Evolutionary conservation across 2,888 invertebrate species (phyloP).

Genomic region (Lissocephala sabroskyi): DNA sequence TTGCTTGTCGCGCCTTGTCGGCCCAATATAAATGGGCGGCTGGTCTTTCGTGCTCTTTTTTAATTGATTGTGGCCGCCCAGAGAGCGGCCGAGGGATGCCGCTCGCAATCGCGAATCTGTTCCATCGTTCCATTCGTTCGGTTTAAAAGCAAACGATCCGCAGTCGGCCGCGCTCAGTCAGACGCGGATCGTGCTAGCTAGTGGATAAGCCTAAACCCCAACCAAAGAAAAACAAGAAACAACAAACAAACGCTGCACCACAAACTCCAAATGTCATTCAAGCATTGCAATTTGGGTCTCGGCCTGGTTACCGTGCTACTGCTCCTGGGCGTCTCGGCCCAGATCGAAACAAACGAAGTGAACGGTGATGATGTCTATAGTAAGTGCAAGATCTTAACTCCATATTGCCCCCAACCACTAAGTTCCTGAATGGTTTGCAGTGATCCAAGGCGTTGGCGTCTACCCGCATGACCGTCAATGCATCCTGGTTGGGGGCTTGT

Average conservation of each 20-base stretch:
- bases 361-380: slow-evolving; percentile 47
- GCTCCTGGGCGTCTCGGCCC: slow-evolving; percentile 41
- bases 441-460: slow-evolving; percentile 66
- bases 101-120: slow-evolving; percentile 22
- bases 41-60: slow-evolving; percentile 59
- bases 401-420: too few relatives aligned
- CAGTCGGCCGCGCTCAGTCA: slow-evolving; percentile 47
- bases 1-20: slow-evolving; percentile 1
- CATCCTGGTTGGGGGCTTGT: slow-evolving; percentile 67
- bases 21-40: too few relatives aligned
- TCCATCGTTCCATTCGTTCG: slow-evolving; percentile 20
- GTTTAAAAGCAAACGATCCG: slow-evolving; percentile 53
- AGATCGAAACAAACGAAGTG: slow-evolving; percentile 65
- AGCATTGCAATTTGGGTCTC: slow-evolving; percentile 27
- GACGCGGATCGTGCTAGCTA: slow-evolving; percentile 35
- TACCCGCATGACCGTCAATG: slow-evolving; percentile 67
- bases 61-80: slow-evolving; percentile 24
- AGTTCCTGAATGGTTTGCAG: too few relatives aligned
- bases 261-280: slow-evolving; percentile 35
- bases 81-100: background rate
- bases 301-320: slow-evolving; percentile 40
- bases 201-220: too few relatives aligned
- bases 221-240: too few relatives aligned
- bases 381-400: too few relatives aligned
- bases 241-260: too few relatives aligned